Evolutionary conservation across 2,888 invertebrate species (phyloP).

Genomic region (Byasa hedistus): DNA sequence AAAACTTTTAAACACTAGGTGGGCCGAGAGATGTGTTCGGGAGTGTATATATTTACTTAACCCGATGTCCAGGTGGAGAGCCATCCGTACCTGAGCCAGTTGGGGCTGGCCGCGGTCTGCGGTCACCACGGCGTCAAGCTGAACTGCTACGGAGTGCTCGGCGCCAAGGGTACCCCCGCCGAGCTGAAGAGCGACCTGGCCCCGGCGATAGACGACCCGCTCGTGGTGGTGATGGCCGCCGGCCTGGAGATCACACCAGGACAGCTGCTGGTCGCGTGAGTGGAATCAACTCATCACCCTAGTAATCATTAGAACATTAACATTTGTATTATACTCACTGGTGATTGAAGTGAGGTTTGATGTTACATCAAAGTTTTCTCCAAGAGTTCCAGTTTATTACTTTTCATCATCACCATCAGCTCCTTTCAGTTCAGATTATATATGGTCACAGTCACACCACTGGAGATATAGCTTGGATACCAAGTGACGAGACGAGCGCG

Average conservation of each 20-base stretch:
- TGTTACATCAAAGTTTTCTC: no score
- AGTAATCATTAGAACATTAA: background rate
- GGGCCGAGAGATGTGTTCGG: no score
- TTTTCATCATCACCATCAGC: no score
- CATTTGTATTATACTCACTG: no score
- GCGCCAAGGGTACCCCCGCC: constrained; percentile 83
- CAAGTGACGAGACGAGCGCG: no score
- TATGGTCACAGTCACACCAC: no score
- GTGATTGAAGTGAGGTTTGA: no score
- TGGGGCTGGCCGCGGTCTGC: constrained; percentile 83
- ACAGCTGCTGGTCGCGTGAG: constrained; percentile 60
- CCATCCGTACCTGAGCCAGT: constrained; percentile 88
- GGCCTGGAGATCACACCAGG: constrained; percentile 55
- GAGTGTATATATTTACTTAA: no score
- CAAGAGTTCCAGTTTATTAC: no score
- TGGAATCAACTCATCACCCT: background rate
- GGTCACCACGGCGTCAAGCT: constrained; percentile 82
- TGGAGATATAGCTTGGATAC: no score
- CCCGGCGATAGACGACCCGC: constrained; percentile 84
- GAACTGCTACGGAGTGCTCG: constrained; percentile 89
- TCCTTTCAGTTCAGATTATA: no score
- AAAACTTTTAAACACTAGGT: no score
- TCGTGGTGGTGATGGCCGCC: constrained; percentile 74
- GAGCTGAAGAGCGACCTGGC: constrained; percentile 82
- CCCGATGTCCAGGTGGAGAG: constrained; percentile 83